A percentile compares a stretch with the other conserved stretches of the same genome.
These are phyloP conservation scores for Microplitis manilae DNA, from an alignment of 2,888 invertebrate species.

Conservation along the genomic window DNA sequence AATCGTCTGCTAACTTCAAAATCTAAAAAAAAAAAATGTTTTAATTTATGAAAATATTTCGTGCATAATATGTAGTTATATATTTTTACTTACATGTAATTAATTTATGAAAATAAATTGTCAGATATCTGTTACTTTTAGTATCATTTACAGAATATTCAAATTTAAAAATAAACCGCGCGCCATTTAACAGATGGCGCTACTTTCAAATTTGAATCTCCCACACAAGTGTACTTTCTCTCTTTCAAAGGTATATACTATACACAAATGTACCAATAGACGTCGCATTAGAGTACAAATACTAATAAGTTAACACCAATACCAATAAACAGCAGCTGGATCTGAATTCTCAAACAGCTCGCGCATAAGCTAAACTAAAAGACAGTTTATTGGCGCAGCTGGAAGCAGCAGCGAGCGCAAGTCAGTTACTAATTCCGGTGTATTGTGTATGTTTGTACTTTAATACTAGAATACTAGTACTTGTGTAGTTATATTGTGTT, in stretches of 20 bases:
- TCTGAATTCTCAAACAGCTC: background rate
- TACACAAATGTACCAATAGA: background rate
- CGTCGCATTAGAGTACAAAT: background rate
- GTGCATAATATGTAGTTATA: too few species aligned
- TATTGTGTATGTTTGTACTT: constrained; percentile 12
- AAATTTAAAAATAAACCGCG: background rate
- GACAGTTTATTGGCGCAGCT: constrained; percentile 7
- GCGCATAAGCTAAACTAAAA: background rate
- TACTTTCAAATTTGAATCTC: background rate
- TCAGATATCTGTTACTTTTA: background rate
- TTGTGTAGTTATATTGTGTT: constrained; percentile 52
- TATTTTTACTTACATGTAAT: too few species aligned
- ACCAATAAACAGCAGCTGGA: background rate
- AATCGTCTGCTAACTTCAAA: too few species aligned
- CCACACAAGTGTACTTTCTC: background rate
- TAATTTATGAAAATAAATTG: too few species aligned
- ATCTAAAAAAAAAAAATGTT: too few species aligned
- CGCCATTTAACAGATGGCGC: background rate
- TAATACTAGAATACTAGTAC: constrained; percentile 9
- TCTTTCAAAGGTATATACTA: background rate
- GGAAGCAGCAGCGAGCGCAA: constrained; percentile 40
- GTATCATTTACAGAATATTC: background rate
- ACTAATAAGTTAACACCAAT: background rate
- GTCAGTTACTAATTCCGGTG: constrained; percentile 2
- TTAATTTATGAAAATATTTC: too few species aligned